These are phyloP conservation scores for Hirundo rustica DNA, from an alignment of 2,797 vertebrate genomes.

Conservation along the genomic window DNA sequence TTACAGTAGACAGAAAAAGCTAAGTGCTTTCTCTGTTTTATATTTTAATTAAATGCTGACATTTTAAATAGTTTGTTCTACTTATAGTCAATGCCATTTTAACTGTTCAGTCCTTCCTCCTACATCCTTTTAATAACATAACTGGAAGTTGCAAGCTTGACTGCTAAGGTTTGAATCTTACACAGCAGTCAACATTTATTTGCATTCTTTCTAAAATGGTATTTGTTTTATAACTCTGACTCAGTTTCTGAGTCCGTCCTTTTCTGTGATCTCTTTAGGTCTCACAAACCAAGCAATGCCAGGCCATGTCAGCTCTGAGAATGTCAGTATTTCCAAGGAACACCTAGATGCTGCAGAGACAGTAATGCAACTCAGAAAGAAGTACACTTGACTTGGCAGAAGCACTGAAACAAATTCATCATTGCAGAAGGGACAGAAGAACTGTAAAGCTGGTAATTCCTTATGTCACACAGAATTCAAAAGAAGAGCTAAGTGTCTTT, in stretches of 20 bases:
- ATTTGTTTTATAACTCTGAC: conserved; percentile 32
- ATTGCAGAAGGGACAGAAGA: background rate
- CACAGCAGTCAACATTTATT: conserved; percentile 12
- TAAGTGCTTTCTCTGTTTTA: background rate
- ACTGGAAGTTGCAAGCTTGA: background rate
- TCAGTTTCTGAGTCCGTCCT: background rate
- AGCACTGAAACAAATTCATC: background rate
- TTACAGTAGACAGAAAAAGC: background rate
- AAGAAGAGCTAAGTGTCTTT: background rate
- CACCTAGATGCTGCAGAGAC: background rate
- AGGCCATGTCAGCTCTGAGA: conserved; percentile 5
- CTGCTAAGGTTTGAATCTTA: conserved; percentile 10
- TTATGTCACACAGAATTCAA: background rate
- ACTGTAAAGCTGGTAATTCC: background rate
- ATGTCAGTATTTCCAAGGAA: conserved; percentile 10
- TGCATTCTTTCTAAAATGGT: background rate
- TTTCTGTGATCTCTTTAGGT: background rate
- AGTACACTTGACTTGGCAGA: background rate
- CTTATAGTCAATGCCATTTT: conserved; percentile 15
- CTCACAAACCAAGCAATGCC: background rate
- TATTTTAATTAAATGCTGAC: conserved; percentile 3
- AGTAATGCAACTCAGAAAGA: background rate
- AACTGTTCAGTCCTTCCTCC: conserved; percentile 14
- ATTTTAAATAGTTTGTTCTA: conserved; percentile 9
- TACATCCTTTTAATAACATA: conserved; percentile 17